Base-by-base conservation (phyloP, 2,797 vertebrate genomes). In the Takifugu ocellatus region DNA sequence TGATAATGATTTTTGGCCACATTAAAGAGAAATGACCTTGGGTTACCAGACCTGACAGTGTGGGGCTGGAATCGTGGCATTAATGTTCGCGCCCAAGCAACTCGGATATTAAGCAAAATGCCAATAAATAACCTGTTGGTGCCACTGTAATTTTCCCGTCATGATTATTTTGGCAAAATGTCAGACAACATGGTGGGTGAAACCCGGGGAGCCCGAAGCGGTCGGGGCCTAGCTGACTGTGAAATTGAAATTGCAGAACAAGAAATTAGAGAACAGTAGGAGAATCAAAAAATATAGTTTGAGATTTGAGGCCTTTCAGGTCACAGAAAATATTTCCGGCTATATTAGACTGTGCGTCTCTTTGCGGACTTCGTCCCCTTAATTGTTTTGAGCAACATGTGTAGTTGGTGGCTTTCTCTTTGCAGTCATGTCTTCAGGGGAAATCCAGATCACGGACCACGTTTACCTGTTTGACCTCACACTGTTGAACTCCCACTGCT, bases 101-200 rank as follows among this genome's bases (percentile, higher is more conserved):
- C 66, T 21, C 21, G 59, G 15, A 50, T 31, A 25, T 56, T 66
- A 1, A 29, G 27, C 6, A 9, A 70, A 78, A 65, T 74, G 60
- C 31, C 58, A 73, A 63, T 63, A 68, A 78, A 74, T 74, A 71
- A 78, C 51, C 50, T 9, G 17, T 68, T 75, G 66, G 73, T 49
- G 53, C 57, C 17, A 9, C 51, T 17, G n/a, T 39, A 48, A 66
- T 72, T 56, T 68, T 58, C 36, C 50, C 48, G 49, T 59, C 50
- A 54, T 77, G 59, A 74, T 69, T 59, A 71, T 68, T 75, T 64
- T 56, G 49, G 29, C 46, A 68, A 63, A 72, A 76, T 70, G 63
- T 66, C 67, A 50, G 36, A 54, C 45, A 49, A 24, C 17, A 24
- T 6, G 33, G 52, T 58, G 59, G 33, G 12, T 56, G 54, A 61